Base-by-base conservation (phyloP, 2,888 invertebrate species). In the Bembecia ichneumoniformis region DNA sequence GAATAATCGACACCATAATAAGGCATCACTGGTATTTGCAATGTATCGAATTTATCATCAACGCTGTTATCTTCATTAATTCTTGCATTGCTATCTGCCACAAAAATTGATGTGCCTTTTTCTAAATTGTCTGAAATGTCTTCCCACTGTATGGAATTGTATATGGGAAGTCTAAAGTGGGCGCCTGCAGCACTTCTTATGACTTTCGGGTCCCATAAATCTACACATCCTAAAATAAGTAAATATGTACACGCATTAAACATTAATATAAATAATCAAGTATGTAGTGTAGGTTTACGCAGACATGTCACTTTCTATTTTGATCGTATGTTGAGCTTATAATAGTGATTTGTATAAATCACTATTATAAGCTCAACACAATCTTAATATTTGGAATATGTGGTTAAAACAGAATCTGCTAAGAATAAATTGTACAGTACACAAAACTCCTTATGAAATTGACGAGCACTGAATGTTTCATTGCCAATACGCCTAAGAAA, bases 121-220 rank as follows among this genome's bases (percentile, higher is more conserved):
- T 82, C 71, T 2, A 88, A 67, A 7, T 92, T 68, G 36, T 77
- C 74, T 5, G 75, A 58, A 28, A 95, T 82, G 1, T 91, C 80
- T 3, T 88, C 70, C 95, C 95, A 95, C 0, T 86, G 83, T 47
- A 92, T 64, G 52, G 91, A 89, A 51, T 84, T 82, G n/a, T 83
- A 67, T 51, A 97, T 91, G 11, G 92, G 90, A 7, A 96, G 63
- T 49, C 91, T 89, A 68, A 97, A 97, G 71, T 97, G 96, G 3
- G 94, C 93, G 1, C 97, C 97, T 54, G 93, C 91, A 3, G 92
- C 96, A 58, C 94, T 91, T 60, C 97, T 88, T 34, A 97, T 75
- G 0, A 96, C 96, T 87, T 97, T 98, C 0, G 92, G 83, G 54
- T 96, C 94, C 97, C 97, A 98, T 0, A 94, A 83, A 81, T 97